These are phyloP conservation scores for Poicephalus meyeri DNA, from an alignment of 2,113 vertebrate genomes.

Conservation along the genomic window DNA sequence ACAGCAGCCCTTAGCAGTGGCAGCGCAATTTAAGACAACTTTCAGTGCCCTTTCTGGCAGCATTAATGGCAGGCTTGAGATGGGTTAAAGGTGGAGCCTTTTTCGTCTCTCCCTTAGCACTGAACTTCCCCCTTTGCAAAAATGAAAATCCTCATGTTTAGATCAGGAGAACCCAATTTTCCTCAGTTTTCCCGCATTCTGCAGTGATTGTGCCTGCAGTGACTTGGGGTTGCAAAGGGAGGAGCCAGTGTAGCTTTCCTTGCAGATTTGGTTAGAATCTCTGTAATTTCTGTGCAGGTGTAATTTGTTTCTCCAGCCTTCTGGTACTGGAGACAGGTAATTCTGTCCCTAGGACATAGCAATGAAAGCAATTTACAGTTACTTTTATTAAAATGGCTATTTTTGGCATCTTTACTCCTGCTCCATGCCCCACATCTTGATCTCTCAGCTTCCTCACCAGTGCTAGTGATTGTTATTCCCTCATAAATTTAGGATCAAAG, in stretches of 20 bases:
- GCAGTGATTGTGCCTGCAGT: rapidly evolving
- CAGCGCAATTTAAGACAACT: background rate
- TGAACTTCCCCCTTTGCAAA: background rate
- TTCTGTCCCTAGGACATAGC: background rate
- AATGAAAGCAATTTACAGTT: background rate
- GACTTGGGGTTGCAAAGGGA: background rate
- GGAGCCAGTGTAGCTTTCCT: background rate
- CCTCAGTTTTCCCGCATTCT: background rate
- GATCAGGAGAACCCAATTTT: background rate
- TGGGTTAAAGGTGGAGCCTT: background rate
- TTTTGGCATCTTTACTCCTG: background rate
- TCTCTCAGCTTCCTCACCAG: background rate
- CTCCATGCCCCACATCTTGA: background rate
- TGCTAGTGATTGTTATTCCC: background rate
- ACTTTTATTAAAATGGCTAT: background rate
- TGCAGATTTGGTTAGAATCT: background rate
- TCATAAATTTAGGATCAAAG: background rate
- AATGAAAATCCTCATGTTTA: background rate
- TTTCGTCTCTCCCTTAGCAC: background rate
- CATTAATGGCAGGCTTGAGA: background rate
- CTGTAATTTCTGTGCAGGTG: background rate
- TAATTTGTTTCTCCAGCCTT: background rate
- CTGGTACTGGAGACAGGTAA: background rate
- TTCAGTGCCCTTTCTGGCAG: background rate
- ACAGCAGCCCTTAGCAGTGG: background rate